phyloP scores from a whole-genome alignment of 2,888 invertebrate species.

The Odontocolon sp. region DNA sequence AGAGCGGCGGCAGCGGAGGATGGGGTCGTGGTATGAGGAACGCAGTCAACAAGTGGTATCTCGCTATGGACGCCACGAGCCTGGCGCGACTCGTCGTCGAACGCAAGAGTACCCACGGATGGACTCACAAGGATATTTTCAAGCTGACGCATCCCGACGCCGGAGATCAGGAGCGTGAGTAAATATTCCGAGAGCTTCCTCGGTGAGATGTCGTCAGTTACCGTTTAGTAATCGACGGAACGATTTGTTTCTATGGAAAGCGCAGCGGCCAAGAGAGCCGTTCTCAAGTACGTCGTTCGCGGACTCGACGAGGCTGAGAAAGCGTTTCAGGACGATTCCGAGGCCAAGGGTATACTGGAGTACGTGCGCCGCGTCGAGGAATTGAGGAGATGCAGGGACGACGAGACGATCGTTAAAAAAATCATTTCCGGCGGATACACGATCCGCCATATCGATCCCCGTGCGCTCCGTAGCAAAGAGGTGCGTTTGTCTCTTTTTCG shows the following conservation, averaged over 20 bases:
- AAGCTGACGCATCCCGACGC: conserved; percentile 84
- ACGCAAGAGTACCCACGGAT: conserved; percentile 85
- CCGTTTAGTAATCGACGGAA: too few species aligned
- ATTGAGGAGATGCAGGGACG: conserved; percentile 80
- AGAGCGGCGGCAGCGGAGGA: conserved; percentile 77
- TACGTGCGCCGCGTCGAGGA: conserved; percentile 72
- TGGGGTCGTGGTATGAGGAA: conserved; percentile 86
- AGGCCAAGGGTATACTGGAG: conserved; percentile 76
- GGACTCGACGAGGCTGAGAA: conserved; percentile 82
- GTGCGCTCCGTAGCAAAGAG: conserved; percentile 84
- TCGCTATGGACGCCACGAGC: conserved; percentile 83
- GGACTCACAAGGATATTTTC: conserved; percentile 88
- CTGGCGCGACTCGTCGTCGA: conserved; percentile 85
- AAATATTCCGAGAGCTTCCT: neutral
- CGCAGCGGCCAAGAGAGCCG: conserved; percentile 68
- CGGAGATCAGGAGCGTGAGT: conserved; percentile 18
- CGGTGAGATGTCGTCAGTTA: neutral
- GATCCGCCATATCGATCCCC: conserved; percentile 87
- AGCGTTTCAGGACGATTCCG: conserved; percentile 79
- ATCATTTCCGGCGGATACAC: conserved; percentile 79
- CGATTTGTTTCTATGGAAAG: too few species aligned
- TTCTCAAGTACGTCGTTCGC: conserved; percentile 82
- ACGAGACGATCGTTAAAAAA: conserved; percentile 82
- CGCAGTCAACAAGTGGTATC: conserved; percentile 86
- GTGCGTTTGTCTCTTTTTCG: too few species aligned